Evolutionary conservation across 2,888 invertebrate species (phyloP).

Genomic region (Andrena trimmerana): DNA sequence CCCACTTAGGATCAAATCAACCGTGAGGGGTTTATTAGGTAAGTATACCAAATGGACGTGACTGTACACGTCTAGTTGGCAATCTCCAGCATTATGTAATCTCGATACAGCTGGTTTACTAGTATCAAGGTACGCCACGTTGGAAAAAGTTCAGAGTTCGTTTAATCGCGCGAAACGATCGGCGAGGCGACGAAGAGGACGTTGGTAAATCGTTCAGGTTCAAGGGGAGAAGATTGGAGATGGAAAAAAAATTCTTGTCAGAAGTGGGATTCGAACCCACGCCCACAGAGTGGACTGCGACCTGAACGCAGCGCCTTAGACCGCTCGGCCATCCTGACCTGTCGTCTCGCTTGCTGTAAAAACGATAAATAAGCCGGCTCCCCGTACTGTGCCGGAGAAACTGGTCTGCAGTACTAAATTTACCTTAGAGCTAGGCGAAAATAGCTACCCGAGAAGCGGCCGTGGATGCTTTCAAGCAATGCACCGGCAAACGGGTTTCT

Average conservation of each 20-base stretch:
- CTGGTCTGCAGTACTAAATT: constrained; percentile 73
- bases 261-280: constrained; percentile 94
- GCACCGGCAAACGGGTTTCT: constrained; percentile 54
- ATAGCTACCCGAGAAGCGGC: constrained; percentile 64
- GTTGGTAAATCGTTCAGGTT: not conserved
- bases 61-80: too few relatives aligned
- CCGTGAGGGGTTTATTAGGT: too few relatives aligned
- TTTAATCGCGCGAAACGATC: constrained; percentile 16
- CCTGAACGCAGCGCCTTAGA: constrained; percentile 95
- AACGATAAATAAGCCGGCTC: constrained; percentile 30
- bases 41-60: too few relatives aligned
- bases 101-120: constrained; percentile 21
- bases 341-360: constrained; percentile 36
- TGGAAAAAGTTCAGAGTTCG: not conserved
- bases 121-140: constrained; percentile 15
- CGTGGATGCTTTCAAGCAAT: constrained; percentile 51
- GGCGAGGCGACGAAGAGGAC: not conserved
- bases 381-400: constrained; percentile 51
- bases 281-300: constrained; percentile 93
- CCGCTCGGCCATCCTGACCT: constrained; percentile 95
- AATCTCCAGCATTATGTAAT: constrained; percentile 32
- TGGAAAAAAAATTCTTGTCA: constrained; percentile 86
- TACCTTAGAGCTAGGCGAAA: constrained; percentile 73
- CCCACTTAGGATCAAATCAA: not conserved
- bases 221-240: not conserved